Evolutionary conservation across 2,113 vertebrate species (phyloP).

Genomic region (Athene cunicularia): DNA sequence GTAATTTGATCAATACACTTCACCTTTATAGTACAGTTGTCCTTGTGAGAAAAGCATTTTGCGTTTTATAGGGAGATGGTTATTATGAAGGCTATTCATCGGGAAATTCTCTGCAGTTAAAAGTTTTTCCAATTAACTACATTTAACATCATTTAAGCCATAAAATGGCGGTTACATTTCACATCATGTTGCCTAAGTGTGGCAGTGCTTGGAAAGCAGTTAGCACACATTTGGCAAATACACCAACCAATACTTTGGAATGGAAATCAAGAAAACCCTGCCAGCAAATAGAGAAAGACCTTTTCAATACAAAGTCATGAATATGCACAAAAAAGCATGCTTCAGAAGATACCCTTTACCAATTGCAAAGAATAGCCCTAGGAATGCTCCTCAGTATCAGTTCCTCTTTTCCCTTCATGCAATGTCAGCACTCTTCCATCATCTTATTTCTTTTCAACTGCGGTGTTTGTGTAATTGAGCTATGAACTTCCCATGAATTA

Average conservation of each 20-base stretch:
- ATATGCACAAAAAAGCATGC: accelerated
- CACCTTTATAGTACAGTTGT: constrained; percentile 71
- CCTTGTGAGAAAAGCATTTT: constrained; percentile 71
- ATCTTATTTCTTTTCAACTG: not conserved
- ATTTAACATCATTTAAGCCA: constrained; percentile 55
- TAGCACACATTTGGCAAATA: not conserved
- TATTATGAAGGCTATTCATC: constrained; percentile 68
- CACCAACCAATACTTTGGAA: not conserved
- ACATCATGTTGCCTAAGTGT: constrained; percentile 14
- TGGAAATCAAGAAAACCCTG: not conserved
- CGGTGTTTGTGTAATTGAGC: not conserved
- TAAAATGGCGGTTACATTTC: constrained; percentile 50
- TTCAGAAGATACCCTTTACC: not conserved
- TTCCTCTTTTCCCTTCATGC: not conserved
- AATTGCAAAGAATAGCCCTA: not conserved
- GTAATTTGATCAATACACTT: constrained; percentile 73
- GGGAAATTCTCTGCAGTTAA: constrained; percentile 70
- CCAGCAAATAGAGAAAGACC: not conserved
- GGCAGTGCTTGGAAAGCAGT: not conserved
- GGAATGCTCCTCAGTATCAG: not conserved
- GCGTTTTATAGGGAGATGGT: constrained; percentile 62
- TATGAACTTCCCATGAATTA: not conserved
- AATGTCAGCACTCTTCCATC: not conserved
- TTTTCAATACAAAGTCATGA: not conserved
- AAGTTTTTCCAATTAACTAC: constrained; percentile 73